Percentiles rank a stretch among this genome's conserved stretches.
Conservation (phyloP, 2,797 vertebrate species). For the Hoplostethus atlanticus region DNA sequence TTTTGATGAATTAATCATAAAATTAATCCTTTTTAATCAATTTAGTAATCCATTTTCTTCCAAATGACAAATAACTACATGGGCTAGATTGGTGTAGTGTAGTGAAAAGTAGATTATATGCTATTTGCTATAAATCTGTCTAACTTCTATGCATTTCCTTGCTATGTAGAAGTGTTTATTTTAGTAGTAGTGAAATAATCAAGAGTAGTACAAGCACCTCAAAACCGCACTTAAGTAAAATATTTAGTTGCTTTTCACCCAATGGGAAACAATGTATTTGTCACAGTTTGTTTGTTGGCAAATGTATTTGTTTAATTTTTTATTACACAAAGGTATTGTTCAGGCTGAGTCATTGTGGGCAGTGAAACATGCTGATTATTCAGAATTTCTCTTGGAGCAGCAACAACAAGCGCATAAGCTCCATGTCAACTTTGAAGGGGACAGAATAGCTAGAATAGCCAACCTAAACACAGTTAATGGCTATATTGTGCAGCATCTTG, state of each 20-base stretch:
- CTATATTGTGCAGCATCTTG: conserved; percentile 15
- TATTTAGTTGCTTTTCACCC: conserved; percentile 24
- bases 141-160: conserved; percentile 10
- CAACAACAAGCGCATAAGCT: conserved; percentile 19
- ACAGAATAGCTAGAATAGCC: conserved; percentile 32
- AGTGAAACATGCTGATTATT: conserved; percentile 59
- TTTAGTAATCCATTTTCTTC: conserved; percentile 43
- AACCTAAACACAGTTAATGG: conserved; percentile 18
- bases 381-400: conserved; percentile 32
- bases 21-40: conserved; percentile 58
- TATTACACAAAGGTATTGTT: conserved; percentile 63
- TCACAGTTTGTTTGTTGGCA: conserved; percentile 55
- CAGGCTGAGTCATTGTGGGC: conserved; percentile 41
- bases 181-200: conserved; percentile 25
- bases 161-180: not conserved
- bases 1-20: conserved; percentile 57
- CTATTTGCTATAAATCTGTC: conserved; percentile 34
- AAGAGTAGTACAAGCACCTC: not conserved
- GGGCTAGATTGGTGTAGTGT: conserved; percentile 14
- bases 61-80: conserved; percentile 35
- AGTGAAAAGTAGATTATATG: conserved; percentile 12
- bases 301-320: conserved; percentile 56
- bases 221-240: conserved; percentile 30
- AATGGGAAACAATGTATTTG: conserved; percentile 41
- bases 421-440: conserved; percentile 50